Evolutionary conservation across 2,113 vertebrate species (phyloP).

Genomic region (Willisornis vidua): DNA sequence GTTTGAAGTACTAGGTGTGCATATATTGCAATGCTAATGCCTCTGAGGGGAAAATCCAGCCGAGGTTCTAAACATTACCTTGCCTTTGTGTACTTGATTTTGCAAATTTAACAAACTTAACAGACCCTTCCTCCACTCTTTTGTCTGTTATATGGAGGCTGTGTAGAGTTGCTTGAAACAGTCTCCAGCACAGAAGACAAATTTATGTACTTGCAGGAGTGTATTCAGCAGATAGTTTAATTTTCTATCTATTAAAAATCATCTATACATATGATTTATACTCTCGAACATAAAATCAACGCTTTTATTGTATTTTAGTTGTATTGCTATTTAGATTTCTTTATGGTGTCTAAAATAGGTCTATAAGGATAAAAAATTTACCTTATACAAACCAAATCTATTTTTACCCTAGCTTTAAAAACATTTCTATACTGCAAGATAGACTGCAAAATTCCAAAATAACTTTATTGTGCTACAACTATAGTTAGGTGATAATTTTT

Average conservation of each 20-base stretch:
- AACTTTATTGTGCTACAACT: not conserved
- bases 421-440: not conserved
- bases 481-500: not conserved
- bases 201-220: not conserved
- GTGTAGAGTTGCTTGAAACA: not conserved
- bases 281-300: not conserved
- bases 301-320: not conserved
- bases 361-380: not conserved
- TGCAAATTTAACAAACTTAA: not conserved
- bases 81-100: not conserved
- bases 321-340: not conserved
- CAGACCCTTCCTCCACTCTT: not conserved
- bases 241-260: not conserved
- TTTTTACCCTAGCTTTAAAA: not conserved
- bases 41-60: not conserved
- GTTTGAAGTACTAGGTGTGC: not conserved
- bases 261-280: not conserved
- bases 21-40: not conserved
- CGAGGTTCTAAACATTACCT: not conserved
- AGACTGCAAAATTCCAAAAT: not conserved
- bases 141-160: not conserved
- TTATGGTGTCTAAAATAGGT: not conserved
- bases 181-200: not conserved
- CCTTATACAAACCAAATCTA: not conserved
- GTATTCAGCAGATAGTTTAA: not conserved